Evolutionary conservation across 2,797 vertebrate species (phyloP).

Genomic region (Siniperca obscura): DNA sequence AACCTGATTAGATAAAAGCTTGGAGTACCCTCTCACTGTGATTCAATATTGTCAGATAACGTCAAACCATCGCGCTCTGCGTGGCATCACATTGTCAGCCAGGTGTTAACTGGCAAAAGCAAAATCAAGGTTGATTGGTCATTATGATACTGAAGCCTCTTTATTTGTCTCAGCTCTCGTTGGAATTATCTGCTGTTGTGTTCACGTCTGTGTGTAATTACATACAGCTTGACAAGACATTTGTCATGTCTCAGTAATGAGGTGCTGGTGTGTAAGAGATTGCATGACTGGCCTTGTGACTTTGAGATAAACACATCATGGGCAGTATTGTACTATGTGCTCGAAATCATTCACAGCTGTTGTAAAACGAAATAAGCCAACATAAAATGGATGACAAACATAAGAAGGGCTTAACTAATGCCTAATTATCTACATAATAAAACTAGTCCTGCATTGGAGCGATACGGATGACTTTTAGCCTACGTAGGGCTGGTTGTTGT

Average conservation of each 20-base stretch:
- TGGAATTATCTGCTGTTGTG: slow-evolving; percentile 38
- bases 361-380: slow-evolving; percentile 4
- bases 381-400: background rate
- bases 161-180: slow-evolving; percentile 27
- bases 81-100: slow-evolving; percentile 5
- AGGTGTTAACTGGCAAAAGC: slow-evolving; percentile 49
- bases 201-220: slow-evolving; percentile 35
- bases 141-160: slow-evolving; percentile 36
- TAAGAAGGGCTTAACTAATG: background rate
- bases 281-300: slow-evolving; percentile 24
- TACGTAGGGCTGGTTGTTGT: background rate
- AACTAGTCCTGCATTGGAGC: background rate
- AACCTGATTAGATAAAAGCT: slow-evolving; percentile 33
- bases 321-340: too few relatives aligned
- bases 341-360: slow-evolving; percentile 18
- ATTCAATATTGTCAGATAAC: slow-evolving; percentile 40
- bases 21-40: slow-evolving; percentile 11
- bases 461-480: background rate
- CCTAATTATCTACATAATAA: background rate
- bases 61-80: slow-evolving; percentile 1
- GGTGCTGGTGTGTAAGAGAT: slow-evolving; percentile 11
- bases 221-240: background rate
- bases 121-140: slow-evolving; percentile 62
- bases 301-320: slow-evolving; percentile 24
- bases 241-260: slow-evolving; percentile 6